Base-by-base conservation (phyloP, 2,888 invertebrate genomes). In the Odontomyia ornata region DNA sequence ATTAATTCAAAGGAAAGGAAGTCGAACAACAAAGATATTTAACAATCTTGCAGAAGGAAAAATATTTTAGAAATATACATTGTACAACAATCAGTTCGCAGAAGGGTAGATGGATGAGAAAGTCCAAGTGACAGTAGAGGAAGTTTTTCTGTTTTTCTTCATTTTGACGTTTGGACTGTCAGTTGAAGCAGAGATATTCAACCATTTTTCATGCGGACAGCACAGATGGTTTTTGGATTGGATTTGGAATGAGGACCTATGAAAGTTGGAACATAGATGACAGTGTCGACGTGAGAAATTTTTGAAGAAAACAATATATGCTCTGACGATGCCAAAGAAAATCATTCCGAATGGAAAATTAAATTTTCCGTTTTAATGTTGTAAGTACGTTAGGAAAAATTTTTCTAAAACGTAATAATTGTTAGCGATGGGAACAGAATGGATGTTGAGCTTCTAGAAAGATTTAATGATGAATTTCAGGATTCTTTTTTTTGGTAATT, bases 31-130 rank as follows among this genome's bases (percentile, higher is more conserved):
- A 11, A 60, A 3, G 13, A 23, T 11, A n/a, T 60, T 25, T 23
- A 27, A 23, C 9, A 4, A 36, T 7, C 18, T 27, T 30, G 36
- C 36, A 36, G 60, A 28, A 18, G 36, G 36, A 36, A 73, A 57
- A 30, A 28, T 36, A 36, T 57, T 13, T 43, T 60, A 57, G 60
- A 57, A 73, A 73, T 57, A 57, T 73, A 36, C 73, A 73, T 73
- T 7, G 57, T 60, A 36, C 9, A 25, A 21, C 25, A 36, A 28
- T 21, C n/a, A 36, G 1, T 36, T 65, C 36, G 18, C 36, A n/a
- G n/a, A 65, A 18, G 21, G 18, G 13, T 47, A 15, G 28, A 30
- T 28, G 1, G n/a, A 11, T 21, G 46, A 7, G 47, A 69, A 69
- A 21, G 47, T 23, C 27, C 18, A 9, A 36, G 18, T 65, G 36